These are phyloP conservation scores for Manis javanica DNA, from an alignment of 2,797 vertebrate genomes.

Conservation along the genomic window DNA sequence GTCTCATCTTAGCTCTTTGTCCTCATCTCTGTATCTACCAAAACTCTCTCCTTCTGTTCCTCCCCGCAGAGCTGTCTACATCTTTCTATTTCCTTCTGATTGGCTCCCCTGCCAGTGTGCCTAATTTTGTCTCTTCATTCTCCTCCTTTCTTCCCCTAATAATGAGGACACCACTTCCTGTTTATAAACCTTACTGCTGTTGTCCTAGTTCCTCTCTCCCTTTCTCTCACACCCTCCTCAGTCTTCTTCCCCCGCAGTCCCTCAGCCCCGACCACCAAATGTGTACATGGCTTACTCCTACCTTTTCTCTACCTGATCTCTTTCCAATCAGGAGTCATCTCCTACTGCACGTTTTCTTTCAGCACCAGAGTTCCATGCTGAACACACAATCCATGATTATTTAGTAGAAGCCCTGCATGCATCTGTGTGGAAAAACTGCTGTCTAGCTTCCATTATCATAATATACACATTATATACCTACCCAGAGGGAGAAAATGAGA, in stretches of 20 bases:
- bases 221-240: neutral
- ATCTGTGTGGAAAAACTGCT: neutral
- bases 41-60: neutral
- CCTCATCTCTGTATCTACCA: neutral
- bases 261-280: neutral
- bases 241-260: too few relatives aligned
- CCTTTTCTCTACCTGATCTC: neutral
- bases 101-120: neutral
- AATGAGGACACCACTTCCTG: too few relatives aligned
- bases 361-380: neutral
- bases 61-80: neutral
- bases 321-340: neutral
- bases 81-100: neutral
- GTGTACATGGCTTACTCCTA: neutral
- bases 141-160: neutral
- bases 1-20: neutral
- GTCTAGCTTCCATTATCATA: neutral
- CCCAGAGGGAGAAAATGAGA: neutral
- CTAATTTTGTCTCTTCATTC: neutral
- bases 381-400: neutral
- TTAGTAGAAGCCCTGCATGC: neutral
- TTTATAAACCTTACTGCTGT: neutral
- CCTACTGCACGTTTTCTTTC: neutral
- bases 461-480: neutral
- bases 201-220: neutral